Percentiles rank a stretch among this genome's conserved stretches.
phyloP scores from a whole-genome alignment of 2,797 vertebrate genomes.

The Orestias chungarensis region DNA sequence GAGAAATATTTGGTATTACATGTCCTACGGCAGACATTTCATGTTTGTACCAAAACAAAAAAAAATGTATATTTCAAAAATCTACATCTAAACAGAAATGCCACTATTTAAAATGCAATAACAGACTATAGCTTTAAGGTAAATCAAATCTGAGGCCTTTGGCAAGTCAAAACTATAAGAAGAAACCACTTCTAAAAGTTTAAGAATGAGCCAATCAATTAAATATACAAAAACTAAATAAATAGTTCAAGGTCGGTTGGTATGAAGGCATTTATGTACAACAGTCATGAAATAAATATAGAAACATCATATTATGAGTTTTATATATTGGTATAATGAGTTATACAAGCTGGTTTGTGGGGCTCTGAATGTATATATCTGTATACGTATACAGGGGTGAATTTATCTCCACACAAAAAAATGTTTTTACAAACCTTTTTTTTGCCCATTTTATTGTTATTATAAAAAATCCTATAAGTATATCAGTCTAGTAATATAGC shows the following conservation, averaged over 20 bases:
- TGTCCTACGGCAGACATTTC: not conserved
- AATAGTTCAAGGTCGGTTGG: not conserved
- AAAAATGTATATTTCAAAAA: not conserved
- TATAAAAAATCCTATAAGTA: not conserved
- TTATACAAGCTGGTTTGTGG: not conserved
- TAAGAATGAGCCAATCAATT: not conserved
- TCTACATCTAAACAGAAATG: not conserved
- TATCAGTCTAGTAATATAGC: not conserved
- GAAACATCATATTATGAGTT: no score
- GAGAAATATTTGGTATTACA: not conserved
- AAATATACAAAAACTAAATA: not conserved
- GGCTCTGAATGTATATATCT: not conserved
- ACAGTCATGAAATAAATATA: no score
- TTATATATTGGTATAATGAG: no score
- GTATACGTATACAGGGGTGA: not conserved
- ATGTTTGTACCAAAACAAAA: no score
- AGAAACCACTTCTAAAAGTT: not conserved
- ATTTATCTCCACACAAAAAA: not conserved
- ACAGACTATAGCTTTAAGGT: not conserved
- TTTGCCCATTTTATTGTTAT: not conserved
- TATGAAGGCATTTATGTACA: no score
- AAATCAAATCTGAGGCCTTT: not conserved
- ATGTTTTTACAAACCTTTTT: not conserved
- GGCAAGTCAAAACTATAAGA: no score
- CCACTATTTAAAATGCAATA: not conserved